phyloP scores from a whole-genome alignment of 2,888 invertebrate species.

The Apotomis betuletana region DNA sequence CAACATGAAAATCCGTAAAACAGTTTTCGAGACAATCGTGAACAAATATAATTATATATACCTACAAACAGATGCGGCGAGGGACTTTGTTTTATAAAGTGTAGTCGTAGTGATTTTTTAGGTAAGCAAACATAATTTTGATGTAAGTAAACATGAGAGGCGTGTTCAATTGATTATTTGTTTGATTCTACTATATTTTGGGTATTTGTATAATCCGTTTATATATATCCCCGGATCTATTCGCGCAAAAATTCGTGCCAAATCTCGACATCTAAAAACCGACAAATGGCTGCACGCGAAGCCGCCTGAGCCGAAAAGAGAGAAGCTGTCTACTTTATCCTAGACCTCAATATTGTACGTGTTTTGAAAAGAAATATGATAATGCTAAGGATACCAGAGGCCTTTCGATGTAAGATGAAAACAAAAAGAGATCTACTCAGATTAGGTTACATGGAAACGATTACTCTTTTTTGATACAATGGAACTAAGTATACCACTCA shows the following conservation, averaged over 20 bases:
- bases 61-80: too few relatives aligned
- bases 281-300: constrained; percentile 36
- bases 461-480: not conserved
- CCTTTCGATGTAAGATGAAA: constrained; percentile 10
- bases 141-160: too few relatives aligned
- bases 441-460: not conserved
- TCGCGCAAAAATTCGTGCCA: constrained; percentile 32
- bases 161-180: too few relatives aligned
- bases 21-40: too few relatives aligned
- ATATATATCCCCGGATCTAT: constrained; percentile 11
- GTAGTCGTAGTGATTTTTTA: too few relatives aligned
- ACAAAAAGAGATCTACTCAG: constrained; percentile 8
- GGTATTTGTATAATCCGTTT: constrained; percentile 4
- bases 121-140: too few relatives aligned
- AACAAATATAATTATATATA: too few relatives aligned
- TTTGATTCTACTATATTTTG: not conserved
- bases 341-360: constrained; percentile 49
- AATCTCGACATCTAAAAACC: constrained; percentile 38
- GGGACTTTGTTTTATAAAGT: too few relatives aligned
- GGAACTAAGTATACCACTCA: too few relatives aligned
- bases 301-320: constrained; percentile 23
- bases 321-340: constrained; percentile 43
- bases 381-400: constrained; percentile 29
- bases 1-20: too few relatives aligned
- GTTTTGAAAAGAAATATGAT: constrained; percentile 46